phyloP scores from a whole-genome alignment of 2,113 vertebrate species.

The Tangachromis dhanisi region DNA sequence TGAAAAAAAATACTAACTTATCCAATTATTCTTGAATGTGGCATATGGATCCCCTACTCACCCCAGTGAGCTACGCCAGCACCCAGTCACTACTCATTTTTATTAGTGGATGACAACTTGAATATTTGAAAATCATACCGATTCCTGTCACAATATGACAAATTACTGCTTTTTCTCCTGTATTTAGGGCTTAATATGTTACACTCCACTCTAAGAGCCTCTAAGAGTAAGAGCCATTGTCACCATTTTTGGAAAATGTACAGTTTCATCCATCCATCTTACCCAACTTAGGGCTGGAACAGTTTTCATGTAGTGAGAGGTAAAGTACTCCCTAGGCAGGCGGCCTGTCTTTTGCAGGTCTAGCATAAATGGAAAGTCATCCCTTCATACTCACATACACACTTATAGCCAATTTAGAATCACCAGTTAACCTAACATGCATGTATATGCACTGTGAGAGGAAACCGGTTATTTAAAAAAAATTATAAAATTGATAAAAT shows the following conservation, averaged over 20 bases:
- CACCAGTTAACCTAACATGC: background rate
- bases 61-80: background rate
- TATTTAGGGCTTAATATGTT: background rate
- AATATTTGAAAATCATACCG: background rate
- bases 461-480: background rate
- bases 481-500: background rate
- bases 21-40: background rate
- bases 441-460: background rate
- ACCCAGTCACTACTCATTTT: background rate
- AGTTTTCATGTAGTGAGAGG: background rate
- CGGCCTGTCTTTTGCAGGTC: background rate
- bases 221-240: background rate
- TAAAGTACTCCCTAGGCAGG: background rate
- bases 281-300: background rate
- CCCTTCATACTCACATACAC: background rate
- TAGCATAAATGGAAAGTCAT: background rate
- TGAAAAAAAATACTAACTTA: background rate
- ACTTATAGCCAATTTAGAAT: background rate
- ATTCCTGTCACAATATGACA: background rate
- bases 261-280: background rate
- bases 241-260: background rate
- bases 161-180: background rate
- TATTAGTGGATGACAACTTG: background rate
- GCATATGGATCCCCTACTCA: background rate
- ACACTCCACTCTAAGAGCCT: background rate